These are phyloP conservation scores for Coryphaenoides rupestris DNA, from an alignment of 2,113 vertebrate species.

Conservation along the genomic window DNA sequence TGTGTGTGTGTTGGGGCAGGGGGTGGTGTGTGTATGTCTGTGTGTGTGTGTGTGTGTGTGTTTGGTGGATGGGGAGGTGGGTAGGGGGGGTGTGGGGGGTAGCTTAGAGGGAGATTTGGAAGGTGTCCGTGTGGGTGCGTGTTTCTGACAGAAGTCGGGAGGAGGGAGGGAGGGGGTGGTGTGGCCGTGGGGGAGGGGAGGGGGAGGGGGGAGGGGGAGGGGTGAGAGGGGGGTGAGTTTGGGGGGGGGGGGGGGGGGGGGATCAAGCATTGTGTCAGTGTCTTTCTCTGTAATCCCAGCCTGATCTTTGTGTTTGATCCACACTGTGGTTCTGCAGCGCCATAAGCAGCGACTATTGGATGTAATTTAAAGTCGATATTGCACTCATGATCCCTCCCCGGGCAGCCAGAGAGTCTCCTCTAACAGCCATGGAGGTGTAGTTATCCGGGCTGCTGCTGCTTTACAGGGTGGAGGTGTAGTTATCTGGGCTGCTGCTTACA, in stretches of 20 bases:
- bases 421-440: slow-evolving; percentile 40
- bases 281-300: slow-evolving; percentile 75
- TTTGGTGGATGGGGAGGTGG: no score
- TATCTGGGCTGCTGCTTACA: slow-evolving; percentile 52
- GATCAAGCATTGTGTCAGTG: slow-evolving; percentile 67
- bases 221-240: slow-evolving; percentile 31
- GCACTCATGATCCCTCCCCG: slow-evolving; percentile 71
- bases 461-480: slow-evolving; percentile 54
- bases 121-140: slow-evolving; percentile 56
- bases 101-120: not conserved
- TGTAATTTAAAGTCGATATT: slow-evolving; percentile 78
- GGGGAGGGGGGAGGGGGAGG: slow-evolving; percentile 55
- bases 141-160: slow-evolving; percentile 44
- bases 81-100: no score
- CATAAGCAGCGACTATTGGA: slow-evolving; percentile 72
- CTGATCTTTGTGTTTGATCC: slow-evolving; percentile 80
- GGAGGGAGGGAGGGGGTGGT: not conserved
- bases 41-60: no score
- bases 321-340: slow-evolving; percentile 70
- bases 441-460: slow-evolving; percentile 48
- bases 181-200: slow-evolving; percentile 38
- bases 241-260: slow-evolving; percentile 47
- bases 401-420: slow-evolving; percentile 53
- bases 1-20: no score
- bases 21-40: no score